phyloP scores from a whole-genome alignment of 2,888 invertebrate genomes.

The Pseudeuparius sepicola region DNA sequence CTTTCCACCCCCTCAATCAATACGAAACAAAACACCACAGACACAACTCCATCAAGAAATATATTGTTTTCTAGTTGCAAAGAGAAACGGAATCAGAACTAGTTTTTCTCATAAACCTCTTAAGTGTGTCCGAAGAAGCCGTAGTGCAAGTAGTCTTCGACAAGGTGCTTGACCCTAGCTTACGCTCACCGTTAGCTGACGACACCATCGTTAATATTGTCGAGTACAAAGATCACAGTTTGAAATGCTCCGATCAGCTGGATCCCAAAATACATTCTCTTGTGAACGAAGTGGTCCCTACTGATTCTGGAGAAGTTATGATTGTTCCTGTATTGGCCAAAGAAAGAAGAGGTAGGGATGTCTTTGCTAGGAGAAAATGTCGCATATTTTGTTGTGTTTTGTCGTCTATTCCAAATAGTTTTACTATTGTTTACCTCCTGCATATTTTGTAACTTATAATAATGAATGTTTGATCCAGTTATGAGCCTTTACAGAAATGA shows the following conservation, averaged over 20 bases:
- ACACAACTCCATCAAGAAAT: too few relatives aligned
- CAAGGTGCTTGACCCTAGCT: slow-evolving; percentile 40
- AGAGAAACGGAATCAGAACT: slow-evolving; percentile 43
- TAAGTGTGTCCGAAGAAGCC: slow-evolving; percentile 47
- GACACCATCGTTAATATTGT: slow-evolving; percentile 26
- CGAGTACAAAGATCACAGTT: slow-evolving; percentile 39
- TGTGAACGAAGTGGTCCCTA: slow-evolving; percentile 26
- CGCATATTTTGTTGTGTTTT: too few relatives aligned
- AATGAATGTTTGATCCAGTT: too few relatives aligned
- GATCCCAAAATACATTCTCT: slow-evolving; percentile 27
- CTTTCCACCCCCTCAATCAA: too few relatives aligned
- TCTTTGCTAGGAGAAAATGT: too few relatives aligned
- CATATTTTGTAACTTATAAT: too few relatives aligned
- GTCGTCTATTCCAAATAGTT: too few relatives aligned
- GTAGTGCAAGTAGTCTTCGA: slow-evolving; percentile 49
- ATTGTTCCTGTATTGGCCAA: slow-evolving; percentile 28
- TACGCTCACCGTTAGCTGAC: slow-evolving; percentile 38
- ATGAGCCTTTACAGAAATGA: too few relatives aligned
- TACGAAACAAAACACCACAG: too few relatives aligned
- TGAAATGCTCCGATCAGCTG: slow-evolving; percentile 25
- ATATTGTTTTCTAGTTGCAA: too few relatives aligned
- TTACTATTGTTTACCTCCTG: too few relatives aligned
- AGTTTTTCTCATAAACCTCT: slow-evolving; percentile 46
- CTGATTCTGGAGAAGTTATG: slow-evolving; percentile 23
- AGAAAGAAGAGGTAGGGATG: slow-evolving; percentile 23